phyloP scores from a whole-genome alignment of 2,113 vertebrate species.

The Gymnarchus niloticus region DNA sequence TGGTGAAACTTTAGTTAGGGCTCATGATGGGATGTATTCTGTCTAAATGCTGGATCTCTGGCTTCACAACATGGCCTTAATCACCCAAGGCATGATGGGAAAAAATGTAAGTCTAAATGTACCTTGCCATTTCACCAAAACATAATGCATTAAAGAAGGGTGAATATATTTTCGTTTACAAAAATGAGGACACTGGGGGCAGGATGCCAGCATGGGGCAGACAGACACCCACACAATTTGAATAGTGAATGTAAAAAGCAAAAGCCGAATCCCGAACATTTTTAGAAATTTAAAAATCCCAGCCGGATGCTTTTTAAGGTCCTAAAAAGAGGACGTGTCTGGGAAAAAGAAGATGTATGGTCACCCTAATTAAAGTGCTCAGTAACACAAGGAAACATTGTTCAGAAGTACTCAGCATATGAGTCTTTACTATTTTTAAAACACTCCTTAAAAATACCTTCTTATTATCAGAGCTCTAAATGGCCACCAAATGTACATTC shows the following conservation, averaged over 20 bases:
- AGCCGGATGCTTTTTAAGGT: no score
- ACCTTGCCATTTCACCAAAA: background rate
- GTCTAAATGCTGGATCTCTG: slow-evolving; percentile 59
- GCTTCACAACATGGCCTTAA: slow-evolving; percentile 43
- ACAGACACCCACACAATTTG: no score
- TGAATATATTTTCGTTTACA: no score
- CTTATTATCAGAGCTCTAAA: no score
- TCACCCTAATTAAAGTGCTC: no score
- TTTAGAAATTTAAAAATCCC: no score
- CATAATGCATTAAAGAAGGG: background rate
- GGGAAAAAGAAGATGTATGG: no score
- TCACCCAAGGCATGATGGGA: background rate
- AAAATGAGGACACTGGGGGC: no score
- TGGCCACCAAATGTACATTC: background rate
- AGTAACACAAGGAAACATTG: background rate
- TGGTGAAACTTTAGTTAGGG: slow-evolving; percentile 47
- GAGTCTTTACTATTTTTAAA: background rate
- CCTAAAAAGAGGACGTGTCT: no score
- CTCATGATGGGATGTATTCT: slow-evolving; percentile 54
- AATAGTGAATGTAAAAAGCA: no score
- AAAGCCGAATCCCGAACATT: no score
- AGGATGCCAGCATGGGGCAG: no score
- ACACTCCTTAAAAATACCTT: background rate
- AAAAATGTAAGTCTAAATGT: background rate
- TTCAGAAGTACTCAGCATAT: background rate